Evolutionary conservation across 2,797 vertebrate genomes (phyloP).

Genomic region (Buphagus erythrorhynchus): DNA sequence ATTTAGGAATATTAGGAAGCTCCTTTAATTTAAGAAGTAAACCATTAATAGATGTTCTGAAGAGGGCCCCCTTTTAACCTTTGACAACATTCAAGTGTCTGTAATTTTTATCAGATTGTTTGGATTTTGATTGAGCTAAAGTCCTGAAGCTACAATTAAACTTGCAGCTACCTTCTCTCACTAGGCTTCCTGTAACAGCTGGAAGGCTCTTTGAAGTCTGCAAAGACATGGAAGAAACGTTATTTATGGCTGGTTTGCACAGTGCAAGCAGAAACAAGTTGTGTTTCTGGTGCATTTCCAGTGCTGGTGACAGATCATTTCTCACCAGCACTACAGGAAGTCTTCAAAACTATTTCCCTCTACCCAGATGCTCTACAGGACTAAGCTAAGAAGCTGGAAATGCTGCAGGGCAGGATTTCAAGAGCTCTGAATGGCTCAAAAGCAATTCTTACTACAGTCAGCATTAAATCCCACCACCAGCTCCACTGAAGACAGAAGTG

Average conservation of each 20-base stretch:
- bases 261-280: slow-evolving; percentile 33
- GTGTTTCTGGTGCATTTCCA: neutral
- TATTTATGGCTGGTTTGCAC: neutral
- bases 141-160: slow-evolving; percentile 66
- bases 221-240: neutral
- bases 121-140: slow-evolving; percentile 54
- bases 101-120: slow-evolving; percentile 49
- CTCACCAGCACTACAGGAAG: slow-evolving; percentile 31
- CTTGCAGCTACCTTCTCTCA: slow-evolving; percentile 39
- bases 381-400: neutral
- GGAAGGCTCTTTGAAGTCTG: slow-evolving; percentile 47
- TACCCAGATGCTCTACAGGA: neutral
- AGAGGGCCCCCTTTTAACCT: slow-evolving; percentile 60
- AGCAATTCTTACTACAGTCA: neutral
- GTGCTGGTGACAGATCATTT: slow-evolving; percentile 28
- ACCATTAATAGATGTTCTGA: neutral
- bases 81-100: neutral
- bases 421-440: neutral
- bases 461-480: neutral
- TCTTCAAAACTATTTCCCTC: neutral
- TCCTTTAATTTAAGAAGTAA: slow-evolving; percentile 47
- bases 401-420: neutral
- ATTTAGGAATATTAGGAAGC: slow-evolving; percentile 62
- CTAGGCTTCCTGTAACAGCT: slow-evolving; percentile 34
- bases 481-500: neutral